Evolutionary conservation across 2,797 vertebrate genomes (phyloP), one percentile per base, ranked within the genome.

Genomic region (Graptemys geographica): DNA sequence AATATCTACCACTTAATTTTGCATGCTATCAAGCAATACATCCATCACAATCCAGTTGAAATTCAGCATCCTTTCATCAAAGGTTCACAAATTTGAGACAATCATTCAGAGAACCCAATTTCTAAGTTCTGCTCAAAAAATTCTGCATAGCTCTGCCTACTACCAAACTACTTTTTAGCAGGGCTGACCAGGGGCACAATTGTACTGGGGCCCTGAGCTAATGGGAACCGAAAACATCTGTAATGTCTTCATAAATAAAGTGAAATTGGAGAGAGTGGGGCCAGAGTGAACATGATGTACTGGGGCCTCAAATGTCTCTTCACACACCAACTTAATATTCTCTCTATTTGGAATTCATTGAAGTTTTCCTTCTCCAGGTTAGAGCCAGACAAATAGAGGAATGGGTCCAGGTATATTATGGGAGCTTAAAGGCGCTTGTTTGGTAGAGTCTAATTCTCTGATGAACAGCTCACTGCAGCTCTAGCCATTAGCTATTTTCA

Each of bases 321-420:
- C 18, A 37, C 4, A 37, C 19, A 16, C n/a, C 8, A 21, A 69
- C 19, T 69, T 37, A 9, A 37, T 65, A n/a, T n/a, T 69, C n/a
- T 37, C 21, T 5, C n/a, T 21, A 10, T 80, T 84, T 84, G 2
- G 1, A 69, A 80, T 84, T 65, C 82, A 37, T 4, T 51, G 25
- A 8, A 13, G 4, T 76, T 79, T 5, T 84, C n/a, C 21, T 57
- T 31, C 79, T 79, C 78, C 53, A 33, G 76, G 83, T 83, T 31
- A 85, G 27, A 49, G 27, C 5, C 37, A 79, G 41, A 89, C 2
- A 85, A 87, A 65, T 1, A 3, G 69, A 84, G 59, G 11, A 5
- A 15, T 3, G 51, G 2, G 8, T 57, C 25, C 13, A 7, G 27
- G 57, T 0, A 0, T 13, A 86, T 6, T 11, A 51, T 37, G 4